phyloP scores from a whole-genome alignment of 1,140 invertebrate species.

The Heliconius nattereri region DNA sequence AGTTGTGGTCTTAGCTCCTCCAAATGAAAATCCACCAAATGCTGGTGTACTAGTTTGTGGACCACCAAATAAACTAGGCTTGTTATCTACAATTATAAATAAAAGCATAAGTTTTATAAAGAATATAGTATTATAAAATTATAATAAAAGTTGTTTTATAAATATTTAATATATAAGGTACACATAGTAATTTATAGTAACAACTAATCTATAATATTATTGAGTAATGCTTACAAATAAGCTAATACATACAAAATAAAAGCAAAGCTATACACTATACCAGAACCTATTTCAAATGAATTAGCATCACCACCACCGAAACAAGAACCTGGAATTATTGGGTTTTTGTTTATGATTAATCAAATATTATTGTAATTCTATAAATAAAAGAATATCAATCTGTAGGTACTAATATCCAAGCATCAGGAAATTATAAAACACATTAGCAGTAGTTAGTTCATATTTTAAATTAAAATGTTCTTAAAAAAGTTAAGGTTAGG shows the following conservation, averaged over 20 bases:
- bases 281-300: constrained; percentile 34
- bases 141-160: background rate
- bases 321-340: constrained; percentile 40
- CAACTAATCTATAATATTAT: too few species aligned
- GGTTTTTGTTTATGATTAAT: background rate
- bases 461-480: background rate
- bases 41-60: constrained; percentile 49
- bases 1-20: constrained; percentile 62
- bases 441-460: background rate
- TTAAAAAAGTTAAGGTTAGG: background rate
- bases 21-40: constrained; percentile 64
- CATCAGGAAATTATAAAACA: background rate
- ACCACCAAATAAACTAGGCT: constrained; percentile 59
- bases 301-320: constrained; percentile 48
- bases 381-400: too few species aligned
- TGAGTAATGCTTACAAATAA: background rate
- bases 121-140: background rate
- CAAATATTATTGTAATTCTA: too few species aligned
- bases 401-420: background rate
- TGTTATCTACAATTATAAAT: constrained; percentile 57
- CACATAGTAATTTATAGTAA: background rate
- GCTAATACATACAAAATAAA: background rate
- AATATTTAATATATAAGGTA: too few species aligned
- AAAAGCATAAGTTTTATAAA: background rate
- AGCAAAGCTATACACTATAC: constrained; percentile 24